These are phyloP conservation scores for Marisa cornuarietis DNA, from an alignment of 1,140 invertebrate genomes.

Conservation along the genomic window DNA sequence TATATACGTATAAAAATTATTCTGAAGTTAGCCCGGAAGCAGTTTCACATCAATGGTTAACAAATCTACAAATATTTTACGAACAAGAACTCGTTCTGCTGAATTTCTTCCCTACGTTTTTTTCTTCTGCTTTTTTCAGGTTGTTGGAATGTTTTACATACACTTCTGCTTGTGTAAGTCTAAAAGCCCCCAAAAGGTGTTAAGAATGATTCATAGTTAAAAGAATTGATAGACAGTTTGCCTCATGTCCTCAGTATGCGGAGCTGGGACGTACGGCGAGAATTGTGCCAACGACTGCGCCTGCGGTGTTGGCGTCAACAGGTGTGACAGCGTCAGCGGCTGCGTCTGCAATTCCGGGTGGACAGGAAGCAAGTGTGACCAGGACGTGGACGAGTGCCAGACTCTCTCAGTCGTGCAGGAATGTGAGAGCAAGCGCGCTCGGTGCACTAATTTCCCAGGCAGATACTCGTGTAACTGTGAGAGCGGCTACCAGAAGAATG, in stretches of 20 bases:
- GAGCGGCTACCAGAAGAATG: not conserved
- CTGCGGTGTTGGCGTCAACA: not conserved
- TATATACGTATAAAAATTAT: too few species aligned
- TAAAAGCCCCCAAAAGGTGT: too few species aligned
- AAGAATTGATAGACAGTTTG: too few species aligned
- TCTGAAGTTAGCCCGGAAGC: too few species aligned
- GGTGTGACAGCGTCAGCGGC: conserved; percentile 7
- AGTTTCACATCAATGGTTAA: too few species aligned
- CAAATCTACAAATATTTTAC: too few species aligned
- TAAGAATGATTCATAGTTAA: too few species aligned
- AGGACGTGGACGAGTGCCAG: conserved; percentile 22
- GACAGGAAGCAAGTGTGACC: conserved; percentile 11
- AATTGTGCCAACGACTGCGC: conserved; percentile 10
- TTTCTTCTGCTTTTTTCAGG: too few species aligned
- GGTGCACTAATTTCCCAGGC: not conserved
- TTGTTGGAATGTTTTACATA: too few species aligned
- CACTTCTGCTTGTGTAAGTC: too few species aligned
- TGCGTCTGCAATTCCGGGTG: conserved; percentile 21
- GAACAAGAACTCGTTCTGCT: too few species aligned
- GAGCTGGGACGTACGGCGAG: not conserved
- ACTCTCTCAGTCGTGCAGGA: not conserved
- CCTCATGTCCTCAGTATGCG: not conserved
- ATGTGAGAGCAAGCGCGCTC: not conserved
- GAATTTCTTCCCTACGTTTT: too few species aligned
- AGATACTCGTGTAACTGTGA: not conserved